Percentiles rank a stretch among this genome's conserved stretches.
Conservation (phyloP, 2,888 invertebrate species). For the Apoda limacodes region DNA sequence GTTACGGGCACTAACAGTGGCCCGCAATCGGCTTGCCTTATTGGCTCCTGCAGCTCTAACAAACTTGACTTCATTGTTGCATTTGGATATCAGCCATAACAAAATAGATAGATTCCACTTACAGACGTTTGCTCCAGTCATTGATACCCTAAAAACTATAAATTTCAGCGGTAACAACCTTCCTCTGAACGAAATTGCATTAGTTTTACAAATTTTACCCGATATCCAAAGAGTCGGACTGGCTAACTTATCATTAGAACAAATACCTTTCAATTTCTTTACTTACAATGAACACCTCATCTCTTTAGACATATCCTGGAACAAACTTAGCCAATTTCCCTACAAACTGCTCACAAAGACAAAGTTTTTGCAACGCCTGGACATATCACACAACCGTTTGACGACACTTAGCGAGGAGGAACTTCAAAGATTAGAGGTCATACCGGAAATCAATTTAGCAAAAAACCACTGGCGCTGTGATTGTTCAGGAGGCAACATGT, state of each 20-base stretch:
- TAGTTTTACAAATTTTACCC: slow-evolving; percentile 67
- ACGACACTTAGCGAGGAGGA: slow-evolving; percentile 71
- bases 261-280: slow-evolving; percentile 69
- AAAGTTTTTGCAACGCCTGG: slow-evolving; percentile 72
- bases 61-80: slow-evolving; percentile 75
- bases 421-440: slow-evolving; percentile 68
- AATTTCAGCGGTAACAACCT: slow-evolving; percentile 79
- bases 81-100: slow-evolving; percentile 82
- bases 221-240: slow-evolving; percentile 69
- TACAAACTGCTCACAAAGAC: slow-evolving; percentile 67
- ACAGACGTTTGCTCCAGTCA: slow-evolving; percentile 70
- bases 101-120: slow-evolving; percentile 77
- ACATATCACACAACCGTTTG: slow-evolving; percentile 80
- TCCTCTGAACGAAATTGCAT: slow-evolving; percentile 64
- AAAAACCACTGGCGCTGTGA: slow-evolving; percentile 78
- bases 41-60: slow-evolving; percentile 80
- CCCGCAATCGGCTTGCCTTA: slow-evolving; percentile 80
- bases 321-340: slow-evolving; percentile 72
- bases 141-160: slow-evolving; percentile 72
- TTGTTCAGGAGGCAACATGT: slow-evolving; percentile 71
- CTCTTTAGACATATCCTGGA: slow-evolving; percentile 79
- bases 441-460: slow-evolving; percentile 64
- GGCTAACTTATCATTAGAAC: slow-evolving; percentile 69
- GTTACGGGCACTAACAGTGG: slow-evolving; percentile 69
- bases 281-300: slow-evolving; percentile 71